Conservation (phyloP, 2,797 vertebrate species). For the Orestias chungarensis region DNA sequence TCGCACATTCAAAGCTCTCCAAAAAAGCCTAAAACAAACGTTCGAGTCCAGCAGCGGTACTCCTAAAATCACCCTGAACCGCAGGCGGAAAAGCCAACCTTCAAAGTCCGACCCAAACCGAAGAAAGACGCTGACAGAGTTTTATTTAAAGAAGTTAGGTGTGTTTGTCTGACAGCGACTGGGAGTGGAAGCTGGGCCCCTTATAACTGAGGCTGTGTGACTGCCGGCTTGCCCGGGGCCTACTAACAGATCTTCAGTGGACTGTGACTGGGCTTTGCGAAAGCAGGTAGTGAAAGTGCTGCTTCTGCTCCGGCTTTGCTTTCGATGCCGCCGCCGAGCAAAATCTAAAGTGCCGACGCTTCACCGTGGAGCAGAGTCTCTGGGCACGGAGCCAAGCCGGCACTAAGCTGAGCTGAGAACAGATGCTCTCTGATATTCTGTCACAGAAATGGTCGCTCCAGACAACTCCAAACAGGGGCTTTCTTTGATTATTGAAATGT, state of each 20-base stretch:
- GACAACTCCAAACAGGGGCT: background rate
- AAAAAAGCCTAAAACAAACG: background rate
- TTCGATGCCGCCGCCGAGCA: slow-evolving; percentile 12
- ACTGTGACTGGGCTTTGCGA: slow-evolving; percentile 3
- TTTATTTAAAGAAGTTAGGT: slow-evolving; percentile 21
- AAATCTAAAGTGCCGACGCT: slow-evolving; percentile 16
- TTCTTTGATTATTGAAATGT: slow-evolving; percentile 1
- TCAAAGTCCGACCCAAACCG: background rate
- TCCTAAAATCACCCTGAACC: background rate
- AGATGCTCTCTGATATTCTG: background rate
- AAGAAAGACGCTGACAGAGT: background rate
- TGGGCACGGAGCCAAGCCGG: slow-evolving; percentile 5
- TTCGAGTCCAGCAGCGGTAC: background rate
- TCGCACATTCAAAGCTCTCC: background rate
- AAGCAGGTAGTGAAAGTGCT: slow-evolving; percentile 4
- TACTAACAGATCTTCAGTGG: slow-evolving; percentile 16
- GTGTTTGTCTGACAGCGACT: slow-evolving; percentile 23
- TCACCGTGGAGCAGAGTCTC: background rate
- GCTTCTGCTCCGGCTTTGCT: slow-evolving; percentile 7
- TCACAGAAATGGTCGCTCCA: background rate
- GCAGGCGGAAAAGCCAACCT: background rate
- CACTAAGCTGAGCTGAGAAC: slow-evolving; percentile 6
- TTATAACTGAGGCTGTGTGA: slow-evolving; percentile 1
- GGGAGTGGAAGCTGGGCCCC: background rate
- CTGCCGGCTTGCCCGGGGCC: background rate